phyloP scores from a whole-genome alignment of 2,888 invertebrate species.

The Amiota communis region DNA sequence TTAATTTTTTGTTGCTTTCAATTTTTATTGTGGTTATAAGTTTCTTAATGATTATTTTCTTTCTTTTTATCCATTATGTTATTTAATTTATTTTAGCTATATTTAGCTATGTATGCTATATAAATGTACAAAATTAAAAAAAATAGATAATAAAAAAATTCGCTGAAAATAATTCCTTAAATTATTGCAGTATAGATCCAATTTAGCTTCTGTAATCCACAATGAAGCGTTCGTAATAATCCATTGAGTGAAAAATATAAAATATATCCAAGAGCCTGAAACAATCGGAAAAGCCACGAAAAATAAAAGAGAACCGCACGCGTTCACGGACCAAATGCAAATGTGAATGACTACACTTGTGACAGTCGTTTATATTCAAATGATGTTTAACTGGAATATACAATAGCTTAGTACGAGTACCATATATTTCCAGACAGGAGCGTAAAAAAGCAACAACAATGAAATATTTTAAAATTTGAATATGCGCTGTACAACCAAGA shows the following conservation, averaged over 20 bases:
- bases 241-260: not conserved
- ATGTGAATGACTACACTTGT: slow-evolving; percentile 19
- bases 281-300: not conserved
- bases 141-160: not conserved
- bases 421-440: slow-evolving; percentile 4
- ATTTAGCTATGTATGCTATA: too few relatives aligned
- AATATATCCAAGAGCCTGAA: not conserved
- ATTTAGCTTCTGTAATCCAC: too few relatives aligned
- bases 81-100: not conserved
- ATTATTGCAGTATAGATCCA: too few relatives aligned
- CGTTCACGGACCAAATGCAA: slow-evolving; percentile 37
- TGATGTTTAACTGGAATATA: slow-evolving; percentile 20
- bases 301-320: slow-evolving; percentile 17
- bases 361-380: slow-evolving; percentile 52
- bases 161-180: not conserved
- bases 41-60: slow-evolving; percentile 11
- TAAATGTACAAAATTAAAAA: not conserved
- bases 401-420: too few relatives aligned
- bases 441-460: not conserved
- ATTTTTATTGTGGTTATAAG: slow-evolving; percentile 8
- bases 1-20: not conserved
- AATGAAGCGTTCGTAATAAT: not conserved
- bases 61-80: not conserved
- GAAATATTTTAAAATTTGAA: slow-evolving; percentile 66
- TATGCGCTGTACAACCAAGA: slow-evolving; percentile 60